A percentile compares a stretch with the other conserved stretches of the same genome.
Evolutionary conservation across 2,888 invertebrate genomes (phyloP).

Genomic region (Diplolepis rosae): DNA sequence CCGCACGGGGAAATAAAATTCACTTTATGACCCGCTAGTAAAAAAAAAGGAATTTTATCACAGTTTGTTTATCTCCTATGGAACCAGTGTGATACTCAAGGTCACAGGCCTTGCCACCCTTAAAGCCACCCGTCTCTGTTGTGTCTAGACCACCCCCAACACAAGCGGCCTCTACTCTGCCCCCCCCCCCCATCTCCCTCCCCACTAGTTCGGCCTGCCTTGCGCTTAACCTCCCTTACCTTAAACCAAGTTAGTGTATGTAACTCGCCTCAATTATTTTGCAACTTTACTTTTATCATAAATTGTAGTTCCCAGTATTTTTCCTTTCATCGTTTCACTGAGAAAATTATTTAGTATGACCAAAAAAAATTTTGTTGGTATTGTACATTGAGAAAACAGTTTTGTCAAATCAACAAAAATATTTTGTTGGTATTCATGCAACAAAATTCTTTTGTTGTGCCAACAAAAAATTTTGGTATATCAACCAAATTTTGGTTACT

Average conservation of each 20-base stretch:
- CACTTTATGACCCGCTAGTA: too few relatives aligned
- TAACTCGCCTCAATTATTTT: constrained; percentile 54
- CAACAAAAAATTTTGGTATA: too few relatives aligned
- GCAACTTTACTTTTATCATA: constrained; percentile 8
- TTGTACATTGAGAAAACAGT: too few relatives aligned
- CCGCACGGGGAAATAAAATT: too few relatives aligned
- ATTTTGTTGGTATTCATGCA: too few relatives aligned
- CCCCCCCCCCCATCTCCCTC: constrained; percentile 40
- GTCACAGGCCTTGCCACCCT: constrained; percentile 63
- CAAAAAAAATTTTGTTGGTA: too few relatives aligned
- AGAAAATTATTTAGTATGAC: too few relatives aligned
- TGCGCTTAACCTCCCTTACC: constrained; percentile 35
- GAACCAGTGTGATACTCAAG: constrained; percentile 67
- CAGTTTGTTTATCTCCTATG: constrained; percentile 65
- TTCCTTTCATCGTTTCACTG: too few relatives aligned
- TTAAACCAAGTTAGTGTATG: constrained; percentile 32
- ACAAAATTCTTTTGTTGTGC: too few relatives aligned
- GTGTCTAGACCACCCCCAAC: constrained; percentile 64
- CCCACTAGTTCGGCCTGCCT: constrained; percentile 39
- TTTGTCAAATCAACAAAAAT: too few relatives aligned
- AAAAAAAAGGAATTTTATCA: constrained; percentile 34
- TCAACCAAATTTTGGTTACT: too few relatives aligned
- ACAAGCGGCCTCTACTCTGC: constrained; percentile 42
- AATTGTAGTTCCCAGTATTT: background rate
- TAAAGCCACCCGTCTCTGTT: constrained; percentile 61